A percentile compares a stretch with the other conserved stretches of the same genome.
phyloP scores from a whole-genome alignment of 2,888 invertebrate genomes.

The Ectobius pallidus region DNA sequence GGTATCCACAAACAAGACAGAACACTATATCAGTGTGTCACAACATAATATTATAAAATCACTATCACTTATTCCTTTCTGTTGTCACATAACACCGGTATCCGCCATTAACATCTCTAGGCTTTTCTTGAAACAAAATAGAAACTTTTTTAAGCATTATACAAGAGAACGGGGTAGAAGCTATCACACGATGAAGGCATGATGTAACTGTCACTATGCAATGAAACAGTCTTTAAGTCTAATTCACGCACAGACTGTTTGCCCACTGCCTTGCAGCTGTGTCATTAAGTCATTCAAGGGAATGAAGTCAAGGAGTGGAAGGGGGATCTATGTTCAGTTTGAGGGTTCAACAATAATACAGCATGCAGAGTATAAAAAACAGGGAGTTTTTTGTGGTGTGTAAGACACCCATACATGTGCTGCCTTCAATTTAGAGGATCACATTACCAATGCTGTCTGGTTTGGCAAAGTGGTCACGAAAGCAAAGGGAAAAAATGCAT shows the following conservation, averaged over 20 bases:
- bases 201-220: too few species aligned
- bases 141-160: too few species aligned
- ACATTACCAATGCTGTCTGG: conserved; percentile 17
- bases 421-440: conserved; percentile 15
- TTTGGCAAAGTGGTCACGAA: background rate
- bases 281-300: background rate
- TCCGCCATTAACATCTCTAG: too few species aligned
- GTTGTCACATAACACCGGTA: too few species aligned
- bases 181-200: too few species aligned
- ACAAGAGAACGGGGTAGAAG: too few species aligned
- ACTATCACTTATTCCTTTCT: too few species aligned
- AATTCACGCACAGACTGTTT: conserved; percentile 11
- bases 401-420: conserved; percentile 24
- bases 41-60: too few species aligned
- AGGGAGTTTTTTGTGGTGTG: background rate
- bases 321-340: background rate
- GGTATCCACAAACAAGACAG: too few species aligned
- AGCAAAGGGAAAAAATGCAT: background rate
- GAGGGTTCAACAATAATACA: background rate
- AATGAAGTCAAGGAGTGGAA: background rate
- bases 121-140: too few species aligned
- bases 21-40: too few species aligned
- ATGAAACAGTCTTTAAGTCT: background rate
- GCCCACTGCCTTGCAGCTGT: background rate
- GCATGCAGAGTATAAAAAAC: background rate